Evolutionary conservation across 2,113 vertebrate species (phyloP).

Genomic region (Coptodon rendalli): DNA sequence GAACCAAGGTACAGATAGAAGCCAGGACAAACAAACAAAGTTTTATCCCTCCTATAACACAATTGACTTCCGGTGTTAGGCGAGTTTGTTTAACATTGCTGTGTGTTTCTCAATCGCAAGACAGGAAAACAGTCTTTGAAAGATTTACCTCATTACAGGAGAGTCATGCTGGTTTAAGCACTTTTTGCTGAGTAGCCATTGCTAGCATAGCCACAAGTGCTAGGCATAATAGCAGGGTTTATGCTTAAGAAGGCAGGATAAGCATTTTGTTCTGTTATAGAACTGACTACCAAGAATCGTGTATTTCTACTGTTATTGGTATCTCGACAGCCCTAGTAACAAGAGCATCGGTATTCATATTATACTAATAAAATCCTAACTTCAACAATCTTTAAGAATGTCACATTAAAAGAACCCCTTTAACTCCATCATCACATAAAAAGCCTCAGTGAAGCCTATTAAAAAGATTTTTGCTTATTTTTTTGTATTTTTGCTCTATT

Average conservation of each 20-base stretch:
- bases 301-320: background rate
- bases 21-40: background rate
- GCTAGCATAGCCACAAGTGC: background rate
- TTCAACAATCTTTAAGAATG: background rate
- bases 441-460: background rate
- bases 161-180: background rate
- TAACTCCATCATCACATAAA: background rate
- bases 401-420: background rate
- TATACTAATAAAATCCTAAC: background rate
- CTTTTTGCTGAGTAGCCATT: background rate
- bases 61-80: accelerated
- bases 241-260: background rate
- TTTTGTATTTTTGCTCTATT: background rate
- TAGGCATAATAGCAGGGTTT: background rate
- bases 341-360: accelerated
- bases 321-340: background rate
- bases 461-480: background rate
- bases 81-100: background rate
- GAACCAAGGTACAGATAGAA: background rate
- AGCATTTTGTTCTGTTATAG: background rate
- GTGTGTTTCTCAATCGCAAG: background rate
- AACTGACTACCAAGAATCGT: background rate
- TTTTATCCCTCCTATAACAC: background rate
- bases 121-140: background rate
- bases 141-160: background rate